phyloP scores from a whole-genome alignment of 1,140 invertebrate species.

The Drosophila pachea region DNA sequence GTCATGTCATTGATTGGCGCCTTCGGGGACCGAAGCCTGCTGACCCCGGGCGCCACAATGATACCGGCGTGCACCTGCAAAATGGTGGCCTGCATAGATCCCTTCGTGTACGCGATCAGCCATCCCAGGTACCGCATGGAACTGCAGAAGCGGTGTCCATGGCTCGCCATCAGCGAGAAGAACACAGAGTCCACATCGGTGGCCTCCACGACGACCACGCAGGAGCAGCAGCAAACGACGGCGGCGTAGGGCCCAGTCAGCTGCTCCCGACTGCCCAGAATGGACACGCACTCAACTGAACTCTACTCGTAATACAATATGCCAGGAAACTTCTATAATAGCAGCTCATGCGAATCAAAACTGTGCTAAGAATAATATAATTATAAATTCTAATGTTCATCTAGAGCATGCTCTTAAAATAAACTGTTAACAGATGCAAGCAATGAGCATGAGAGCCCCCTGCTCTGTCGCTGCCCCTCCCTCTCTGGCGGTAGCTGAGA shows the following conservation, averaged over 20 bases:
- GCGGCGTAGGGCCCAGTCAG: conserved; percentile 62
- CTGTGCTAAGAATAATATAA: conserved; percentile 21
- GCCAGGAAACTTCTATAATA: conserved; percentile 53
- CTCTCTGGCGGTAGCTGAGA: not conserved
- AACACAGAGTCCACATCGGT: conserved; percentile 76
- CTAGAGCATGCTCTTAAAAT: conserved; percentile 41
- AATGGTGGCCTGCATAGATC: conserved; percentile 91
- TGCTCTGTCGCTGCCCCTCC: not conserved
- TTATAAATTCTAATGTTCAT: conserved; percentile 32
- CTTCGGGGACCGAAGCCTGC: conserved; percentile 87
- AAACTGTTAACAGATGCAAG: conserved; percentile 59
- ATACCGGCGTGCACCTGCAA: conserved; percentile 92
- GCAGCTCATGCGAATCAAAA: conserved; percentile 8
- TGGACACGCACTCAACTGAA: conserved; percentile 2
- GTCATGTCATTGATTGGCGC: conserved; percentile 88
- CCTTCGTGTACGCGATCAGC: conserved; percentile 92
- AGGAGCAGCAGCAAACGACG: conserved; percentile 70
- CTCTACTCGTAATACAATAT: conserved; percentile 49
- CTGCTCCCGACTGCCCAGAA: conserved; percentile 1
- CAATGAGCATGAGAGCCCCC: conserved; percentile 17
- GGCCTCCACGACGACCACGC: conserved; percentile 76
- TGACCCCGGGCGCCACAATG: conserved; percentile 92
- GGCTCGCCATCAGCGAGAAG: conserved; percentile 83
- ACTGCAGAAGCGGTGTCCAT: conserved; percentile 82
- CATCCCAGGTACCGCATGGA: conserved; percentile 90